Evolutionary conservation across 2,113 vertebrate genomes (phyloP).

Genomic region (Lepidiolamprologus cunningtoni): DNA sequence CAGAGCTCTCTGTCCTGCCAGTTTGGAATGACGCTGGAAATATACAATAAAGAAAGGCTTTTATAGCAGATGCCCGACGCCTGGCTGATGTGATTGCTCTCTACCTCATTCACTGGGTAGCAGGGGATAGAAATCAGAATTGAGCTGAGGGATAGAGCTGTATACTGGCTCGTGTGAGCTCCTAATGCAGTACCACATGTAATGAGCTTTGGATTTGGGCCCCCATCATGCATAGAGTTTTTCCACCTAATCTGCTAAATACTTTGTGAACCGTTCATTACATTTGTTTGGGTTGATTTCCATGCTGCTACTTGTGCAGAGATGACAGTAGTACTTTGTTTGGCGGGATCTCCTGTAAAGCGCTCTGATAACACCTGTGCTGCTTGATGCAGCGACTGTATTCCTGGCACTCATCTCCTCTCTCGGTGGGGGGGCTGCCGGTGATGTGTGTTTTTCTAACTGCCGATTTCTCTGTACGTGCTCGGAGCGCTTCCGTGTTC

Average conservation of each 20-base stretch:
- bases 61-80: constrained; percentile 25
- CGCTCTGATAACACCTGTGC: constrained; percentile 52
- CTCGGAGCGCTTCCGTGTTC: constrained; percentile 8
- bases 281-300: constrained; percentile 51
- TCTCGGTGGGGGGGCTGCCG: constrained; percentile 13
- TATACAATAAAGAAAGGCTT: constrained; percentile 53
- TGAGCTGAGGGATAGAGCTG: not conserved
- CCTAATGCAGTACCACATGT: constrained; percentile 37
- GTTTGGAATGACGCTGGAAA: constrained; percentile 37
- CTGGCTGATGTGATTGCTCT: constrained; percentile 55
- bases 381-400: constrained; percentile 31
- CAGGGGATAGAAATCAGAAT: constrained; percentile 33
- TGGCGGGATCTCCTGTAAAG: constrained; percentile 15
- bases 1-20: constrained; percentile 53
- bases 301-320: not conserved
- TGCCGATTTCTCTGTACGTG: constrained; percentile 10
- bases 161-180: not conserved
- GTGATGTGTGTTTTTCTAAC: constrained; percentile 41
- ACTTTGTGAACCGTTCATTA: constrained; percentile 46
- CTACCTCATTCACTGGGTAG: constrained; percentile 26
- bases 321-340: constrained; percentile 36
- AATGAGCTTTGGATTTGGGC: constrained; percentile 56
- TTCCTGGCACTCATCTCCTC: constrained; percentile 42
- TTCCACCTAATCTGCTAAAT: constrained; percentile 50
- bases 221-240: constrained; percentile 20